Base-by-base conservation (phyloP, 2,888 invertebrate species). In the Alsophila aescularia region DNA sequence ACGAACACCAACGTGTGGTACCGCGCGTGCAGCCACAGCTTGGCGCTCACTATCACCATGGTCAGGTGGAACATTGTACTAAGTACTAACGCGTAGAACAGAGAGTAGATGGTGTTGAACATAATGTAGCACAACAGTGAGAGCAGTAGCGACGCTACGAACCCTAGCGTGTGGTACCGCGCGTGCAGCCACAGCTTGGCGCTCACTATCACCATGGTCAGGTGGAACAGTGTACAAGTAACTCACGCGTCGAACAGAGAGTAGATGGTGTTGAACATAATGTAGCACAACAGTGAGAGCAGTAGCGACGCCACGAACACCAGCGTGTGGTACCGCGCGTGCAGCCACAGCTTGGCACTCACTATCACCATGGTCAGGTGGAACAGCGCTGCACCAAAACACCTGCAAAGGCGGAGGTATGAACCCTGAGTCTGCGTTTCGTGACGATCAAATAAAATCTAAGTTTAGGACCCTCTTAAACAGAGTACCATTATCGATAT, bases 161-260 rank as follows among this genome's bases (percentile, higher is more conserved):
- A 93, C 60, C 90, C 72, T 43, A 80, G 72, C 2, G 93, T 94
- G 64, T 94, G 92, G 76, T 94, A 94, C 58, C 92, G 92, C 16
- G 94, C 91, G 69, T 94, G 93, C 62, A 95, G 79, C 87, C 93
- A 92, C 59, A 95, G 78, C 87, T 94, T 94, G 5, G 94, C 72
- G 73, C n/a, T n/a, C n/a, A n/a, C n/a, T n/a, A n/a, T n/a, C n/a
- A n/a, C n/a, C n/a, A n/a, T n/a, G n/a, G n/a, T n/a, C n/a, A n/a
- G n/a, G n/a, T n/a, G n/a, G n/a, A n/a, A n/a, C 93, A n/a, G 27
- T 27, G 27, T 6, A 2, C 8, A n/a, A 29, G 29, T 75, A n/a
- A 93, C 95, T 94, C 80, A 95, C 95, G 92, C 47, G 63, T 92
- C 72, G 15, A 94, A 60, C 0, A 91, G 66, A 0, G 94, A 93